Evolutionary conservation across 2,888 invertebrate genomes (phyloP), one percentile per base, ranked within the genome.

Genomic region (Pseudoips prasinana): DNA sequence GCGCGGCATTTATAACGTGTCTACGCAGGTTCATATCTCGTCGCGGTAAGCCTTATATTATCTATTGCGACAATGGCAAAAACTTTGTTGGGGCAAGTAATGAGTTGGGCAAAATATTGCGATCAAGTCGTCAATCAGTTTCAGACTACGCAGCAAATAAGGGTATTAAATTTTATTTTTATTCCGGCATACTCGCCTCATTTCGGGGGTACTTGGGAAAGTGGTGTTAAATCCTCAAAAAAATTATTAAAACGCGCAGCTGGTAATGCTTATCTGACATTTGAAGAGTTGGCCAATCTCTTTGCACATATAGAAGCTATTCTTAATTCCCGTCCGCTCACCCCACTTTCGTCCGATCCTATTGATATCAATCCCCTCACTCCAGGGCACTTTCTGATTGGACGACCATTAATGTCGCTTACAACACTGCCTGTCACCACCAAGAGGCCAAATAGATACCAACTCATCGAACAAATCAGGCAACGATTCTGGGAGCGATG

Each of bases 11-110:
- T 8, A 14, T 29, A 7, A 7, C 24, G 17, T 30, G 24, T n/a
- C 23, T 30, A 7, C 17, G 30, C 5, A 17, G 30, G 8, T 29
- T 29, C 11, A 8, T 29, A 8, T 17, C 30, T 2, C 28, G 28
- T 7, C 20, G 20, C 7, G 28, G 28, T 7, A 28, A 28, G 10
- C 28, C 28, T 10, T 7, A 28, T 3, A 10, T 9, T 20, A 28
- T 28, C 10, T 20, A 28, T 10, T 28, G 28, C 28, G 28, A 20
- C n/a, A 28, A 29, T 23, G 17, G 29, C 22, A 29, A 10, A 1
- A 17, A 29, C 10, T 29, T 29, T 9, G 22, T 22, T 1, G 29
- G 23, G 8, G 29, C 29, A 3, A 29, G 11, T 6, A 29, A 29
- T 22, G 25, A 31, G 10, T n/a, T 31, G 8, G 10, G 25, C 19